A percentile compares a stretch with the other conserved stretches of the same genome.
Evolutionary conservation across 1,140 invertebrate genomes (phyloP).

Genomic region (Anastrepha ludens): DNA sequence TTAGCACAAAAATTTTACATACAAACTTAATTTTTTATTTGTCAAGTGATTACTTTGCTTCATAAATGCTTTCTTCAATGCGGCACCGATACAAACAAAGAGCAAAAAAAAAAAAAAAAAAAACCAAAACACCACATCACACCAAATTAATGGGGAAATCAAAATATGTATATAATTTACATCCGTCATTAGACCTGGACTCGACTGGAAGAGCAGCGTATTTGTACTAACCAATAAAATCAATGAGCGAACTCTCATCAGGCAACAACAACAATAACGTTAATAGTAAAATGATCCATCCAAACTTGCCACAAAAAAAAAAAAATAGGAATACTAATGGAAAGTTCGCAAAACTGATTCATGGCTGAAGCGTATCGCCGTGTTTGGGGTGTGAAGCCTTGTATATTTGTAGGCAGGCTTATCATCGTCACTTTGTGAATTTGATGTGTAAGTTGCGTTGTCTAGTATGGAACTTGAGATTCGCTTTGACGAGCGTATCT

Average conservation of each 20-base stretch:
- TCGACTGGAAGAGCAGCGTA: background rate
- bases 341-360: too few relatives aligned
- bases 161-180: background rate
- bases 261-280: conserved; percentile 1
- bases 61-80: background rate
- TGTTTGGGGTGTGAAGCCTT: background rate
- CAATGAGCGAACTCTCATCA: background rate
- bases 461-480: background rate
- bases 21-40: too few relatives aligned
- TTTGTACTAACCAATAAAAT: too few relatives aligned
- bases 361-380: too few relatives aligned
- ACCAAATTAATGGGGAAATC: too few relatives aligned
- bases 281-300: background rate
- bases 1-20: too few relatives aligned
- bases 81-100: background rate
- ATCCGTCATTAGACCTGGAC: background rate
- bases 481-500: background rate
- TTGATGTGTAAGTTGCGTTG: conserved; percentile 38
- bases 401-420: background rate
- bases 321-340: too few relatives aligned
- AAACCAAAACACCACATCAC: background rate
- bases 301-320: too few relatives aligned
- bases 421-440: background rate
- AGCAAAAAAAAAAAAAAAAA: too few relatives aligned
- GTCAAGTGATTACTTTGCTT: too few relatives aligned